Conservation (phyloP, 2,888 invertebrate species). For the Lasius fuliginosus region DNA sequence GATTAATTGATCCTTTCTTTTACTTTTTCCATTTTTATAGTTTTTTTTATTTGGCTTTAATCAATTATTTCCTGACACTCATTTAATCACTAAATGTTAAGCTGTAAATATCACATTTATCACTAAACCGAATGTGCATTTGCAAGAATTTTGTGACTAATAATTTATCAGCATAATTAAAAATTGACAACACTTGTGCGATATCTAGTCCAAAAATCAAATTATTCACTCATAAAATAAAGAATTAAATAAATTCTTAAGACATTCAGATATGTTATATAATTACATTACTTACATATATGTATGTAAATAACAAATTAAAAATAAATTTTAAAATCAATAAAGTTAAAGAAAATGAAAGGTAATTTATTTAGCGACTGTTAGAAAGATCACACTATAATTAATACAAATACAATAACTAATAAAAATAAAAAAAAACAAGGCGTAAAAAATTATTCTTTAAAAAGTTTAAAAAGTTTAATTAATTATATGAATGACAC, state of each 20-base stretch:
- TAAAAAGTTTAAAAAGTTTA: background rate
- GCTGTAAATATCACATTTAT: background rate
- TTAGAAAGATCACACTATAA: background rate
- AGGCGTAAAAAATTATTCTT: background rate
- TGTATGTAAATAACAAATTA: background rate
- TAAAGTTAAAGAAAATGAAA: background rate
- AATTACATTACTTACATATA: background rate
- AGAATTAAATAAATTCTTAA: background rate
- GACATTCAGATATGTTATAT: background rate
- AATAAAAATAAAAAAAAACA: background rate
- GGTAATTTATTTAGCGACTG: background rate
- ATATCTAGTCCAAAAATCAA: background rate
- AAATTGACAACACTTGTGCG: background rate
- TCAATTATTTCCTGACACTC: background rate
- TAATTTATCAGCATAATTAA: background rate
- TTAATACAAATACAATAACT: background rate
- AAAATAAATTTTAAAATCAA: background rate
- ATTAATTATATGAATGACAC: background rate
- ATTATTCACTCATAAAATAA: background rate
- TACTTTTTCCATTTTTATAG: background rate
- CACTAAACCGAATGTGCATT: background rate
- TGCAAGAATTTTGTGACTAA: background rate
- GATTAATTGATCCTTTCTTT: conserved; percentile 12
- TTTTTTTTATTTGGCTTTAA: background rate
- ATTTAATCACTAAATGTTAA: background rate